These are phyloP conservation scores for Saguinus imperator DNA, from an alignment of 2,113 vertebrate genomes.

Conservation along the genomic window DNA sequence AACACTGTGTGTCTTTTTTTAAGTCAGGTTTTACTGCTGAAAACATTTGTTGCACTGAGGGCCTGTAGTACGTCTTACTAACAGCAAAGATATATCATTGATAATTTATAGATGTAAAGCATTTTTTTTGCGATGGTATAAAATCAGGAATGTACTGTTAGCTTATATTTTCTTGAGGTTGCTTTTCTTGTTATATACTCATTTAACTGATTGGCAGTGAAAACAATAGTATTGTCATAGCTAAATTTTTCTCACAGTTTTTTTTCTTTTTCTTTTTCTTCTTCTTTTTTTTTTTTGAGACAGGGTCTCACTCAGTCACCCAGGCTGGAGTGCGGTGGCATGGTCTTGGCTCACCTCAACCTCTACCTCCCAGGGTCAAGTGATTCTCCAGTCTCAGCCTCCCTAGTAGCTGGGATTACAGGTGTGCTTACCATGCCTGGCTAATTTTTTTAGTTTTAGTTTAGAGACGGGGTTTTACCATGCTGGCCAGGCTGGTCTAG, in stretches of 20 bases:
- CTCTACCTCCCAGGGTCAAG: no score
- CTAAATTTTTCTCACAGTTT: constrained; percentile 58
- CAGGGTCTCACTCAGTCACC: no score
- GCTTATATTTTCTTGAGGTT: constrained; percentile 60
- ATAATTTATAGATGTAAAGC: constrained; percentile 78
- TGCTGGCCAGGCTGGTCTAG: no score
- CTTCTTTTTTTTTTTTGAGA: no score
- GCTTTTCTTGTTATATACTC: constrained; percentile 37
- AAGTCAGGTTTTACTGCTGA: constrained; percentile 76
- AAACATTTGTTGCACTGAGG: background rate
- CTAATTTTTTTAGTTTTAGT: no score
- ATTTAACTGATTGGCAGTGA: constrained; percentile 10
- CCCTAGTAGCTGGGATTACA: no score
- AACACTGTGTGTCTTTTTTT: constrained; percentile 84
- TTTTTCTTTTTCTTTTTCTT: background rate
- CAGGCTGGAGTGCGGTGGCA: no score
- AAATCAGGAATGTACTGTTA: constrained; percentile 80
- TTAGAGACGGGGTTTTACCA: no score
- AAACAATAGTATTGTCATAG: constrained; percentile 44
- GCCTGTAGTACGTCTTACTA: constrained; percentile 72
- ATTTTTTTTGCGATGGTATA: constrained; percentile 76
- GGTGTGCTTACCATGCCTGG: no score
- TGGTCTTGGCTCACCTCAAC: no score
- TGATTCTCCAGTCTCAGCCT: no score
- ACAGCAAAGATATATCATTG: constrained; percentile 72